phyloP scores from a whole-genome alignment of 2,113 vertebrate genomes.

The Nibea albiflora region DNA sequence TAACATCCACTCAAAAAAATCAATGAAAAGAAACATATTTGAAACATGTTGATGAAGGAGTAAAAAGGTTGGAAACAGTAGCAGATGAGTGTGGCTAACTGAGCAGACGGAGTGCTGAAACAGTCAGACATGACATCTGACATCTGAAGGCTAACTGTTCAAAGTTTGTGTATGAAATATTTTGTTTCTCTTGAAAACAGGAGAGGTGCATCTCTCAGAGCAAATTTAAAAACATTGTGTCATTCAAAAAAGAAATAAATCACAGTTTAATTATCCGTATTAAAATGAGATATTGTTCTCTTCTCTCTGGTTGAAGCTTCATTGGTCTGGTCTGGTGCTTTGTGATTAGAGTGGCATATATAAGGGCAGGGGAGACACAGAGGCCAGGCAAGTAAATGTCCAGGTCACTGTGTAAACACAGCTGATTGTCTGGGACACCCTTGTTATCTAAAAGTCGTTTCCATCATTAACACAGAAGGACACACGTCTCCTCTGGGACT shows the following conservation, averaged over 20 bases:
- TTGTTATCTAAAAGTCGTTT: constrained; percentile 83
- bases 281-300: background rate
- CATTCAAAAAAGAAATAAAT: background rate
- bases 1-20: background rate
- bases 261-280: background rate
- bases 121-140: constrained; percentile 1
- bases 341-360: constrained; percentile 58
- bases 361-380: constrained; percentile 29
- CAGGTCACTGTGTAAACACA: constrained; percentile 76
- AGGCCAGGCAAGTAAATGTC: constrained; percentile 67
- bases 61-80: background rate
- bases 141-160: constrained; percentile 60
- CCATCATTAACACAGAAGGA: constrained; percentile 83
- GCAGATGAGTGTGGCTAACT: background rate
- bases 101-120: constrained; percentile 1
- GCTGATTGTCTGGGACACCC: constrained; percentile 76
- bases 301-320: background rate
- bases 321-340: background rate
- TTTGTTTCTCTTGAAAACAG: constrained; percentile 27
- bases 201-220: constrained; percentile 23
- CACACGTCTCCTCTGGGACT: constrained; percentile 82
- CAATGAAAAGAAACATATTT: background rate
- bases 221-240: background rate
- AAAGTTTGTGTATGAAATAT: constrained; percentile 43
- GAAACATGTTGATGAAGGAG: background rate